Conservation (phyloP, 2,888 invertebrate genomes). For the Entomobrya proxima region DNA sequence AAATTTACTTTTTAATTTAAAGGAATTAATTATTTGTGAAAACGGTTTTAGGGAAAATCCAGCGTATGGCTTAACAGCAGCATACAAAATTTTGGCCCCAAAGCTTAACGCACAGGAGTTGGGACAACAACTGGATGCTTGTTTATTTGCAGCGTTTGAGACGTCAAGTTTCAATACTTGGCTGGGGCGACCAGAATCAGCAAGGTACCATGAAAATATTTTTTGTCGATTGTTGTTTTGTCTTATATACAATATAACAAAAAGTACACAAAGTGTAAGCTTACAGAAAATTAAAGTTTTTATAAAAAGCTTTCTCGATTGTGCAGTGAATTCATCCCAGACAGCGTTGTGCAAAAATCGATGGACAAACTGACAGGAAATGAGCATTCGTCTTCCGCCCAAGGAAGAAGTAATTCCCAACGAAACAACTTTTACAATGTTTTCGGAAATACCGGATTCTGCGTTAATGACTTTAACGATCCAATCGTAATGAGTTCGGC, state of each 20-base stretch:
- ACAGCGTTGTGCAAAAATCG: slow-evolving; percentile 23
- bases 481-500: slow-evolving; percentile 22
- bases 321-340: slow-evolving; percentile 33
- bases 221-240: neutral
- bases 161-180: slow-evolving; percentile 37
- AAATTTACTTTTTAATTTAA: neutral
- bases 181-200: slow-evolving; percentile 35
- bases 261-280: neutral
- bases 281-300: neutral
- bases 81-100: slow-evolving; percentile 54
- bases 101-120: slow-evolving; percentile 32
- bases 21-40: too few relatives aligned
- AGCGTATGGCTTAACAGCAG: slow-evolving; percentile 27
- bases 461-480: slow-evolving; percentile 53
- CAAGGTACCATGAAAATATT: neutral
- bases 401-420: neutral
- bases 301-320: neutral
- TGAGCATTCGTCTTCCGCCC: neutral
- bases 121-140: slow-evolving; percentile 51
- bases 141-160: slow-evolving; percentile 48
- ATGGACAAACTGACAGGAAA: slow-evolving; percentile 43
- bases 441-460: slow-evolving; percentile 28
- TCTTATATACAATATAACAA: neutral
- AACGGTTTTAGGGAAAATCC: slow-evolving; percentile 70
- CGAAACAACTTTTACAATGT: neutral